Percentiles rank a stretch among this genome's conserved stretches.
Conservation (phyloP, 2,888 invertebrate species). For the Agrilus cyanescens region DNA sequence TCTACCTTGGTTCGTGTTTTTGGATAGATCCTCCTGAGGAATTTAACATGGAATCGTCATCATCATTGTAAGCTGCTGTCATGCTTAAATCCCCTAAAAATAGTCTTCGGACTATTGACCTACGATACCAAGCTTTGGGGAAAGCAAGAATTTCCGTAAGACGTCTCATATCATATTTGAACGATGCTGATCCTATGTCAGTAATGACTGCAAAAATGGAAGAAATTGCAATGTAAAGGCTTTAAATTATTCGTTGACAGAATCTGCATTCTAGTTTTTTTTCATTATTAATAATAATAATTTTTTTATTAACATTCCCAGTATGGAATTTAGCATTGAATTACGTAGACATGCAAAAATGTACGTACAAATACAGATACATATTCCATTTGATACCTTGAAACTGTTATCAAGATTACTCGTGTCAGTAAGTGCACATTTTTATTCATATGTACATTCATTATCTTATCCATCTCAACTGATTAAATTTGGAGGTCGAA, state of each 20-base stretch:
- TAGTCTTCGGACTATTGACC: conserved; percentile 81
- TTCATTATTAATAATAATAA: neutral
- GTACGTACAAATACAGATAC: too few relatives aligned
- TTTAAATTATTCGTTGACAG: neutral
- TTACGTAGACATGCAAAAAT: too few relatives aligned
- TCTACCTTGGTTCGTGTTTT: conserved; percentile 12
- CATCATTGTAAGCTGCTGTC: conserved; percentile 28
- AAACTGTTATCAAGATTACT: too few relatives aligned
- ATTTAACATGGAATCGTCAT: conserved; percentile 20
- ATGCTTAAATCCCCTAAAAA: conserved; percentile 88
- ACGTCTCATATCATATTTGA: conserved; percentile 97
- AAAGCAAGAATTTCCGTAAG: conserved; percentile 94
- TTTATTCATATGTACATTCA: too few relatives aligned
- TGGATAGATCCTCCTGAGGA: conserved; percentile 12
- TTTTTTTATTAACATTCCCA: too few relatives aligned
- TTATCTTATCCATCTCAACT: too few relatives aligned
- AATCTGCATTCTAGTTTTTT: neutral
- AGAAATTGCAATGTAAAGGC: conserved; percentile 4
- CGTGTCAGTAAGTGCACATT: too few relatives aligned
- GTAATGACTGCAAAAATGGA: conserved; percentile 59
- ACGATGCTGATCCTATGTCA: conserved; percentile 90
- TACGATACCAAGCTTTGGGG: conserved; percentile 96
- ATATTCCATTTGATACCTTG: neutral
- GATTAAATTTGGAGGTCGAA: too few relatives aligned
- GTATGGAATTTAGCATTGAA: too few relatives aligned